Conservation (phyloP, 2,797 vertebrate species). For the Notoglanidium macrostoma region DNA sequence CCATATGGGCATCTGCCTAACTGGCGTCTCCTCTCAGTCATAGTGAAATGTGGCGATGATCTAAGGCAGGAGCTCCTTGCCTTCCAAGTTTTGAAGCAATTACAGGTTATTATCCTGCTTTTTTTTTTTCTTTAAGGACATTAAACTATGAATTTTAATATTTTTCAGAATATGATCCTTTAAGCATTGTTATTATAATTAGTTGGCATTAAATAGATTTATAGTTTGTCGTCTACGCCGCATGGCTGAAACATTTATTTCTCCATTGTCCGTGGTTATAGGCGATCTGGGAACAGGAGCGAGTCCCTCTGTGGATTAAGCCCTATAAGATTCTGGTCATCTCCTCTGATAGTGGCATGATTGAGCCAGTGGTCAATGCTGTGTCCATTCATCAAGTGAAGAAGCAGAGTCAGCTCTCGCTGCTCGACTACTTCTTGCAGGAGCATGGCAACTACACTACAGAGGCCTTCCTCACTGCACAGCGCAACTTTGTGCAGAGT, state of each 20-base stretch:
- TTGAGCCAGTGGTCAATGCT: conserved; percentile 92
- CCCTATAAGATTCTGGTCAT: conserved; percentile 96
- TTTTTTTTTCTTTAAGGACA: background rate
- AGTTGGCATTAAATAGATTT: background rate
- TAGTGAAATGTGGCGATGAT: conserved; percentile 95
- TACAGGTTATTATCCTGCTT: conserved; percentile 77
- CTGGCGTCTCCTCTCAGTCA: conserved; percentile 93
- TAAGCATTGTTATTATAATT: background rate
- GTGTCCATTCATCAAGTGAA: conserved; percentile 96
- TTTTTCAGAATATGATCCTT: background rate
- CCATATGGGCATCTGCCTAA: conserved; percentile 91
- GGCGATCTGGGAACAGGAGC: conserved; percentile 92
- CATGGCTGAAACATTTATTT: background rate
- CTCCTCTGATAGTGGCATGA: conserved; percentile 95
- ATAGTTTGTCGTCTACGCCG: background rate
- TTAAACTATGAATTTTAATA: background rate
- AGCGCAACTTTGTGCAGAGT: conserved; percentile 93
- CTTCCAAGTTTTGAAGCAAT: conserved; percentile 91
- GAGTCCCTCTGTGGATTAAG: conserved; percentile 92
- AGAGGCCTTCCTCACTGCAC: conserved; percentile 89
- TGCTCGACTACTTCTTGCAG: conserved; percentile 89
- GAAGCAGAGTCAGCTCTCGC: conserved; percentile 92
- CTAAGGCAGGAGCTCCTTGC: conserved; percentile 93
- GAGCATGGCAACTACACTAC: conserved; percentile 88
- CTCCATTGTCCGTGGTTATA: conserved; percentile 53